Evolutionary conservation across 2,888 invertebrate species (phyloP), one percentile per base, ranked within the genome.

Genomic region (Tenthredo notha): DNA sequence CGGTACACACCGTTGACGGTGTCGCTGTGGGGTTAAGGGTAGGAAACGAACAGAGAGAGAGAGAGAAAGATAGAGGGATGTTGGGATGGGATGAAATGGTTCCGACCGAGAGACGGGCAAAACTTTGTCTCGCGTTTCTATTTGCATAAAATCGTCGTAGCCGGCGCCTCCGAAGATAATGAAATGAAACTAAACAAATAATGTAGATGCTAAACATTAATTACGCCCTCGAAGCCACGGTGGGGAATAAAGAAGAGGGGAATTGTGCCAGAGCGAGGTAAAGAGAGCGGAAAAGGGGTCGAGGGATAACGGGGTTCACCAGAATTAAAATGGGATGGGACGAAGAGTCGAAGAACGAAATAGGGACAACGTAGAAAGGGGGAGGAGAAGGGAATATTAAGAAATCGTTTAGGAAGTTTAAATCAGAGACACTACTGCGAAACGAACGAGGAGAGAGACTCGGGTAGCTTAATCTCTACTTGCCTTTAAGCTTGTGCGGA

Each of bases 141-240:
- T 92, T 92, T 92, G 91, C 92, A 92, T 92, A 92, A 92, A 92
- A 92, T 92, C 91, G 90, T 91, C 91, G 89, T 90, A 87, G 88
- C 89, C 90, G 88, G 87, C 89, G 90, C 89, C 90, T 90, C 88
- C 88, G 90, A 90, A 90, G 91, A 92, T 92, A 92, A 92, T 92
- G 91, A 92, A 92, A 92, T 91, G 92, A 92, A 92, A 92, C 92
- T 92, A 92, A 92, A 92, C 92, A 92, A 92, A 92, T 92, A 92
- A 92, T 92, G 92, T 90, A 91, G 92, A 92, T 91, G 92, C 91
- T 92, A 90, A 91, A 92, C 91, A 92, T 92, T 92, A 92, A 92
- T 92, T 92, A 92, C 90, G 89, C 90, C 91, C 92, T 88, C 84
- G 84, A 70, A 85, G 77, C 84, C 75, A 37, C 83, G 85, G 84